These are phyloP conservation scores for Formicarius rufipectus DNA, from an alignment of 2,113 vertebrate genomes.

Conservation along the genomic window DNA sequence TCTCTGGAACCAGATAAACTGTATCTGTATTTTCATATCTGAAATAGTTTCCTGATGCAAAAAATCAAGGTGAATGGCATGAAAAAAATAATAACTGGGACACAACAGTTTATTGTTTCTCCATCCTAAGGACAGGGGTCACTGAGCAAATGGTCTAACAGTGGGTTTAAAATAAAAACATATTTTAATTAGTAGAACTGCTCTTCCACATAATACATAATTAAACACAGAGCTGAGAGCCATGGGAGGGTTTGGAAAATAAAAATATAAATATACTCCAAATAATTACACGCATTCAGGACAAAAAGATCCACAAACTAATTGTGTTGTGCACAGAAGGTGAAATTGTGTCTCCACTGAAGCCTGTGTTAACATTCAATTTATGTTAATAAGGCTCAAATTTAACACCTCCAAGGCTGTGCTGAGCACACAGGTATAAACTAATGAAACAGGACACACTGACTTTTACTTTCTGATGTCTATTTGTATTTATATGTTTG, in stretches of 20 bases:
- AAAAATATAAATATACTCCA: conserved; percentile 41
- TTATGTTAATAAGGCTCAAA: conserved; percentile 28
- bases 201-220: conserved; percentile 32
- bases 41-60: neutral
- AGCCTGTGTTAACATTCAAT: conserved; percentile 3
- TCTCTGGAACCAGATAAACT: neutral
- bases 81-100: neutral
- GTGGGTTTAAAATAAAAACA: conserved; percentile 4
- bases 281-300: neutral
- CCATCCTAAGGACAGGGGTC: neutral
- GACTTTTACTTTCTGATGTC: neutral
- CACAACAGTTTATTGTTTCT: neutral
- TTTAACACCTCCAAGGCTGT: neutral
- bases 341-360: neutral
- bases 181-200: conserved; percentile 33
- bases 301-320: conserved; percentile 22
- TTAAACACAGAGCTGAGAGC: conserved; percentile 21
- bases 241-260: conserved; percentile 7
- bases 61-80: neutral
- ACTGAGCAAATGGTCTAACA: neutral
- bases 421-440: neutral
- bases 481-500: neutral
- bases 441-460: neutral
- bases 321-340: neutral
- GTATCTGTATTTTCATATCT: rapidly evolving